Conservation (phyloP, 2,797 vertebrate genomes). For the Acipenser ruthenus region DNA sequence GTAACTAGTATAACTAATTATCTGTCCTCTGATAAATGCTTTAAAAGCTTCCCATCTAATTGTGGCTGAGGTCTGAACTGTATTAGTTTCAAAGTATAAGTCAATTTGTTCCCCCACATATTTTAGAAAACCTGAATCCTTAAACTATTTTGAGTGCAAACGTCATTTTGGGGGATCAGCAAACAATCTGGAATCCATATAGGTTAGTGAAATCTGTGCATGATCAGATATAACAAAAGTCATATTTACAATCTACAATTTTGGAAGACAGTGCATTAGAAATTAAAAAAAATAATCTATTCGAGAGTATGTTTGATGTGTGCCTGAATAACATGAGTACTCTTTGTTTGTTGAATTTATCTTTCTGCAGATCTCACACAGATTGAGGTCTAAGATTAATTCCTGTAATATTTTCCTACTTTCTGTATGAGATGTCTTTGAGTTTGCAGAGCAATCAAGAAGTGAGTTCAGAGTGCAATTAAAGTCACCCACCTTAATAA, state of each 20-base stretch:
- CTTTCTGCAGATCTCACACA: slow-evolving; percentile 6
- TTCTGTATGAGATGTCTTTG: slow-evolving; percentile 6
- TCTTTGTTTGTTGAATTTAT: slow-evolving; percentile 9
- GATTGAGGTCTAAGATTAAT: not conserved
- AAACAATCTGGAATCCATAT: not conserved
- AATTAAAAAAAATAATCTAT: slow-evolving; percentile 20
- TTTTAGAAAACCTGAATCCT: slow-evolving; percentile 12
- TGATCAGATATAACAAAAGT: slow-evolving; percentile 22
- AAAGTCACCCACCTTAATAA: slow-evolving; percentile 6
- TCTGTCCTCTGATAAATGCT: slow-evolving; percentile 8
- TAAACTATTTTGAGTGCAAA: slow-evolving; percentile 11
- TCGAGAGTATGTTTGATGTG: slow-evolving; percentile 5
- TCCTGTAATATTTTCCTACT: slow-evolving; percentile 4
- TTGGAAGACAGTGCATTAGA: slow-evolving; percentile 9
- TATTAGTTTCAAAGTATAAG: slow-evolving; percentile 10
- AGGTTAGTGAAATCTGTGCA: slow-evolving; percentile 13
- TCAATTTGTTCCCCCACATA: slow-evolving; percentile 14
- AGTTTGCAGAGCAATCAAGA: not conserved
- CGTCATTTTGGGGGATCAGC: slow-evolving; percentile 1
- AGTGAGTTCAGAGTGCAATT: slow-evolving; percentile 2
- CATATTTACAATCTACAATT: slow-evolving; percentile 11
- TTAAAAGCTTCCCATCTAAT: slow-evolving; percentile 20
- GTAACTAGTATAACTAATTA: not conserved
- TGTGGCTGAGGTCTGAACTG: slow-evolving; percentile 6
- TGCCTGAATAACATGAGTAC: not conserved